Base-by-base conservation (phyloP, 2,888 invertebrate species). In the Chloromyia formosa region DNA sequence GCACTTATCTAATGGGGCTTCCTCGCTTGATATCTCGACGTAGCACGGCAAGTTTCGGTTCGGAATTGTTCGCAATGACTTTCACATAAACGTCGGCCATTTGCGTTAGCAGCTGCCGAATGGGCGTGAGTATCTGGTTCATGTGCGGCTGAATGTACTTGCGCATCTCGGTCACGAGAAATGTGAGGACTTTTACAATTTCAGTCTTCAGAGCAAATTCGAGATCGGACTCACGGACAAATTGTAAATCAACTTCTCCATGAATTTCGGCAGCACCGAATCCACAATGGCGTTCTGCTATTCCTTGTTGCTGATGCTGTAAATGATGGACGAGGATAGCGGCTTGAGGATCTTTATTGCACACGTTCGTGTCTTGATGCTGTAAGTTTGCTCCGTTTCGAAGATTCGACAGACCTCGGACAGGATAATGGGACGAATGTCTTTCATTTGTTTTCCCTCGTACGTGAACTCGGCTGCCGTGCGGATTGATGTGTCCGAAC, bases 261-360 rank as follows among this genome's bases (percentile, higher is more conserved):
- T 89, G 80, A 92, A 92, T 81, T 88, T 88, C 0, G 89, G 89
- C 60, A 92, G 81, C n/a, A 90, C 87, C n/a, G 91, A 91, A 91
- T n/a, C n/a, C n/a, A n/a, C n/a, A n/a, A n/a, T n/a, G n/a, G n/a
- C n/a, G n/a, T n/a, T n/a, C n/a, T n/a, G n/a, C n/a, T n/a, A n/a
- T n/a, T n/a, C n/a, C n/a, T n/a, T n/a, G n/a, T n/a, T n/a, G n/a
- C n/a, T n/a, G n/a, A n/a, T n/a, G n/a, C n/a, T n/a, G n/a, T n/a
- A n/a, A n/a, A n/a, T n/a, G n/a, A n/a, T n/a, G n/a, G 79, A 87
- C 88, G 79, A 92, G 84, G 80, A 91, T 86, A 58, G 87, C 87
- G 68, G 88, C 87, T 72, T 89, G 88, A 74, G 89, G 87, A 75
- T 86, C 86, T 78, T 89, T 90, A 66, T 86, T 86, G 1, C 75